Evolutionary conservation across 2,113 vertebrate genomes (phyloP), one percentile per base, ranked within the genome.

Genomic region (Nesogale talazaci): DNA sequence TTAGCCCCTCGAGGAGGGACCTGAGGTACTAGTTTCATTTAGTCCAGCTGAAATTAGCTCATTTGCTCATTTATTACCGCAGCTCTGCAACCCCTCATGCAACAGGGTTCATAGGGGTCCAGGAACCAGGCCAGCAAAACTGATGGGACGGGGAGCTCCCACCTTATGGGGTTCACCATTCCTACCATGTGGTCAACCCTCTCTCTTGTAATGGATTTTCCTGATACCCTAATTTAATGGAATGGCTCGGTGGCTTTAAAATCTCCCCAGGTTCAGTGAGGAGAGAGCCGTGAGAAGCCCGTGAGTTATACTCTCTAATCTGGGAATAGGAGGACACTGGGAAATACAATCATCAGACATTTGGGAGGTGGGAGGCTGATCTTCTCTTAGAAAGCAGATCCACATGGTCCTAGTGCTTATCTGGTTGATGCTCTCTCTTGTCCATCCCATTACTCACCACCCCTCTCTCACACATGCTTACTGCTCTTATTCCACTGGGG

Each of bases 91-190:
- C 29, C 25, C 1, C 40, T 38, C 72, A 2, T 56, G 46, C 80
- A 27, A 3, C 22, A 34, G 2, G 40, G 29, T 0, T 2, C 1
- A 2, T 2, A 69, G n/a, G 1, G 12, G 22, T 6, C 11, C 25
- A 6, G 78, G 23, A 61, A 1, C 12, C 1, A 9, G 2, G 42
- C 67, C 20, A 2, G 36, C 52, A 23, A 14, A 82, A 75, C n/a
- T 3, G 29, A n/a, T 1, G 0, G 20, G 9, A 23, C 5, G 29
- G 6, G 63, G 17, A 74, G 3, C 31, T 72, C 38, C 56, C 27
- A 20, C 57, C 63, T 78, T 23, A 2, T 6, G 20, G 5, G 9
- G 9, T 34, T n/a, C 16, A 8, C n/a, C 20, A 22, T 31, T 56
- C 25, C 67, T 8, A 7, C 16, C 7, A 22, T 46, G 80, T 42